These are phyloP conservation scores for Drosophila mimica DNA, from an alignment of 2,888 invertebrate genomes.

Conservation along the genomic window DNA sequence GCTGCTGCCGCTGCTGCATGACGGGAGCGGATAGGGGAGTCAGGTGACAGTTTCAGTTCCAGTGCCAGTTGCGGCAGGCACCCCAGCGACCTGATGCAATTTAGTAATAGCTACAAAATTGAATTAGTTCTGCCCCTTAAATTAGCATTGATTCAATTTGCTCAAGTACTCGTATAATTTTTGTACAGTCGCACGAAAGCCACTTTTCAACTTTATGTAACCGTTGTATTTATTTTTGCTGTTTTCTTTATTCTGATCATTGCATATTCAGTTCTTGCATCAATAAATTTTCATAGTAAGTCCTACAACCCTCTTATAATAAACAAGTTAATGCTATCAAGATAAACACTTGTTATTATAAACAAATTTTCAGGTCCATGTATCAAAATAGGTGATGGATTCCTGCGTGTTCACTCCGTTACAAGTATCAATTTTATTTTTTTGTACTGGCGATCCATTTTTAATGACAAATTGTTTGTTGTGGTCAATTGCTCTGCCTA, in stretches of 20 bases:
- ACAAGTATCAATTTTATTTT: not conserved
- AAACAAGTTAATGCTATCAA: not conserved
- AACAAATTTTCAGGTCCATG: not conserved
- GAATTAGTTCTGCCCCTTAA: constrained; percentile 37
- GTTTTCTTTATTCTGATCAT: not conserved
- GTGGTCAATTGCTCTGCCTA: not conserved
- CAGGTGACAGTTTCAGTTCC: constrained; percentile 46
- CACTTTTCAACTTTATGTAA: constrained; percentile 49
- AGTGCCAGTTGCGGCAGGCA: constrained; percentile 17
- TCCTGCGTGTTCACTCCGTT: not conserved
- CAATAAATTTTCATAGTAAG: not conserved
- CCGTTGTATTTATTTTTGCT: constrained; percentile 1
- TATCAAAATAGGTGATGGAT: not conserved
- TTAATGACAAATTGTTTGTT: not conserved
- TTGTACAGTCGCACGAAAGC: constrained; percentile 13
- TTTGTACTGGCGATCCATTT: not conserved
- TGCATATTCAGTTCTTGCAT: not conserved
- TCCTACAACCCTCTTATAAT: not conserved
- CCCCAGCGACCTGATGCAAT: constrained; percentile 43
- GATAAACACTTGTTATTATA: not conserved
- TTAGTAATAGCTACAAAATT: constrained; percentile 44
- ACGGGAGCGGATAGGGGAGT: not conserved
- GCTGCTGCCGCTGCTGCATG: not conserved
- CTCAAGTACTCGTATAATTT: constrained; percentile 44
- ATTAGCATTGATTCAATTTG: constrained; percentile 77